phyloP scores from a whole-genome alignment of 2,113 vertebrate genomes.

The Regulus satrapa region DNA sequence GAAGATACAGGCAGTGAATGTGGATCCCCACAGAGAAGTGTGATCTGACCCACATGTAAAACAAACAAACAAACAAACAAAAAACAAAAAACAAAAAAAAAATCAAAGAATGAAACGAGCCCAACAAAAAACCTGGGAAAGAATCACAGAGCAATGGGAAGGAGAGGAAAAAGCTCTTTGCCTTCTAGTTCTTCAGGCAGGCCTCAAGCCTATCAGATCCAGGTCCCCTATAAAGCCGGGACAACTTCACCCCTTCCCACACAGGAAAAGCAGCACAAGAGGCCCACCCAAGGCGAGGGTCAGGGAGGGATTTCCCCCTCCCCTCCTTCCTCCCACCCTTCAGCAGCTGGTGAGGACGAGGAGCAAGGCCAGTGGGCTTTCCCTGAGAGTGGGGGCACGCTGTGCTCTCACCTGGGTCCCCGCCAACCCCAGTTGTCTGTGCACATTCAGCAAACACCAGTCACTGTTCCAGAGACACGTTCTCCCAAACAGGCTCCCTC shows the following conservation, averaged over 20 bases:
- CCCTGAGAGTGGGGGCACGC: neutral
- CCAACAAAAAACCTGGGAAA: neutral
- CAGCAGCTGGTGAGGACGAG: neutral
- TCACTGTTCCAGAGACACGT: neutral
- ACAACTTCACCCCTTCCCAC: neutral
- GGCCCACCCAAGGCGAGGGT: neutral
- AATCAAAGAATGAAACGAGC: neutral
- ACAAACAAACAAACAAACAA: too few relatives aligned
- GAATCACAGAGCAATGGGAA: neutral
- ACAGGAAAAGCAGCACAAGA: neutral
- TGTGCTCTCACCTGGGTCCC: neutral
- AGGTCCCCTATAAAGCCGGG: neutral
- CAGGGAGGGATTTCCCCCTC: neutral
- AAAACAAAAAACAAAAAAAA: too few relatives aligned
- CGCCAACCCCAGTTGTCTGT: neutral
- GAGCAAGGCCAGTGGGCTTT: neutral
- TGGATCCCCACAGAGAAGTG: neutral
- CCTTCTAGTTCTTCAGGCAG: neutral
- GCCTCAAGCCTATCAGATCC: neutral
- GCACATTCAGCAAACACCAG: neutral
- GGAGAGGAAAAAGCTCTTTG: neutral
- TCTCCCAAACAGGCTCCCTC: slow-evolving; percentile 32
- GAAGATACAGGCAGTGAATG: neutral
- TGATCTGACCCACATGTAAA: neutral
- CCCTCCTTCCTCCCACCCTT: neutral